phyloP scores from a whole-genome alignment of 2,888 invertebrate genomes.

The Anarsia innoxiella region DNA sequence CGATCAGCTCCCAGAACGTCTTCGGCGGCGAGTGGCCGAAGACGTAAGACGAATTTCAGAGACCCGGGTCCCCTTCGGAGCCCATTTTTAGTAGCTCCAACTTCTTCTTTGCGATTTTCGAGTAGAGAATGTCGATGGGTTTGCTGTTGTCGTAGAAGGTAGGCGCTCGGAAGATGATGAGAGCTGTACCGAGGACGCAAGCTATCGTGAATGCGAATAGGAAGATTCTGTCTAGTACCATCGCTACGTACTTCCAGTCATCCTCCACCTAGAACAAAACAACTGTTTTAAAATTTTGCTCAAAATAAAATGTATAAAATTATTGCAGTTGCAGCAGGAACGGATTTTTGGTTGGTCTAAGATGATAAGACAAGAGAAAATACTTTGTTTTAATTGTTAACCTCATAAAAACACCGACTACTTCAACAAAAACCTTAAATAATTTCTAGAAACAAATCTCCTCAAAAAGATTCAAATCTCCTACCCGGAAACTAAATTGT shows the following conservation, averaged over 20 bases:
- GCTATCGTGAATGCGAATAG: slow-evolving; percentile 96
- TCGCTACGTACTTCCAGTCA: slow-evolving; percentile 98
- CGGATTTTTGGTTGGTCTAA: no score
- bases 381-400: no score
- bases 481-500: no score
- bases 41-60: slow-evolving; percentile 81
- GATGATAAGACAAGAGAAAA: no score
- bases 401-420: no score
- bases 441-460: no score
- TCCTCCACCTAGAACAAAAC: slow-evolving; percentile 84
- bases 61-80: slow-evolving; percentile 80
- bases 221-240: slow-evolving; percentile 97
- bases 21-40: slow-evolving; percentile 81
- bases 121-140: slow-evolving; percentile 92
- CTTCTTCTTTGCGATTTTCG: slow-evolving; percentile 93
- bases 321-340: no score
- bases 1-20: slow-evolving; percentile 76
- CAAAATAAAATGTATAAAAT: no score
- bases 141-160: slow-evolving; percentile 92
- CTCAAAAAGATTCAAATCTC: no score
- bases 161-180: slow-evolving; percentile 93
- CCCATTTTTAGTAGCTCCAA: slow-evolving; percentile 92
- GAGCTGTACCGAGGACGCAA: slow-evolving; percentile 91
- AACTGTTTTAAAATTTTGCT: neutral
- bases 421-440: no score